Percentiles rank a stretch among this genome's conserved stretches.
Evolutionary conservation across 2,113 vertebrate species (phyloP).

Genomic region (Nerophis lumbriciformis): DNA sequence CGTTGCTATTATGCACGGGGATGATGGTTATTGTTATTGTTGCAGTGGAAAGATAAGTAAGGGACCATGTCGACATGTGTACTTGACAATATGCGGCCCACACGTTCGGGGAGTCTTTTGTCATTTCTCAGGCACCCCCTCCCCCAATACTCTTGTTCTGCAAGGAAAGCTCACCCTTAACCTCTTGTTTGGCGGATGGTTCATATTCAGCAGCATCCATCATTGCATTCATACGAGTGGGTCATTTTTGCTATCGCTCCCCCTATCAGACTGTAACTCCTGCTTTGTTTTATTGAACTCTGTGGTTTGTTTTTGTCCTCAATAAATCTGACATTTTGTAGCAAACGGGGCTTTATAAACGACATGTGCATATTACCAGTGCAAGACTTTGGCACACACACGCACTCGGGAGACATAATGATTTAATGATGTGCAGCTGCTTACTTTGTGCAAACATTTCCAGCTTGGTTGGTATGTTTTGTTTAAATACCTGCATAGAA

Average conservation of each 20-base stretch:
- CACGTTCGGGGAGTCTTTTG: slow-evolving; percentile 70
- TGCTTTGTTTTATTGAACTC: slow-evolving; percentile 8
- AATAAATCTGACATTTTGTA: no score
- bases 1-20: not conserved
- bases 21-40: not conserved
- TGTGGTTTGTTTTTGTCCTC: no score
- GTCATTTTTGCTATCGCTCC: not conserved
- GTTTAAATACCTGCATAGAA: not conserved
- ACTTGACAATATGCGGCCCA: slow-evolving; percentile 65
- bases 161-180: slow-evolving; percentile 62
- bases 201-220: slow-evolving; percentile 41
- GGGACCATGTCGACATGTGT: slow-evolving; percentile 33
- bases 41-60: not conserved
- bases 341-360: no score
- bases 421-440: not conserved
- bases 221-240: not conserved
- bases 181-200: slow-evolving; percentile 41
- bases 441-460: no score
- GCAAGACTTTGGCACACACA: no score
- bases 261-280: no score
- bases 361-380: no score
- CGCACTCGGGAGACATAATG: no score
- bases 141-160: slow-evolving; percentile 65
- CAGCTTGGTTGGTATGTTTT: not conserved
- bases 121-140: slow-evolving; percentile 68